Conservation (phyloP, 1,140 invertebrate species). For the Hycleus cichorii region DNA sequence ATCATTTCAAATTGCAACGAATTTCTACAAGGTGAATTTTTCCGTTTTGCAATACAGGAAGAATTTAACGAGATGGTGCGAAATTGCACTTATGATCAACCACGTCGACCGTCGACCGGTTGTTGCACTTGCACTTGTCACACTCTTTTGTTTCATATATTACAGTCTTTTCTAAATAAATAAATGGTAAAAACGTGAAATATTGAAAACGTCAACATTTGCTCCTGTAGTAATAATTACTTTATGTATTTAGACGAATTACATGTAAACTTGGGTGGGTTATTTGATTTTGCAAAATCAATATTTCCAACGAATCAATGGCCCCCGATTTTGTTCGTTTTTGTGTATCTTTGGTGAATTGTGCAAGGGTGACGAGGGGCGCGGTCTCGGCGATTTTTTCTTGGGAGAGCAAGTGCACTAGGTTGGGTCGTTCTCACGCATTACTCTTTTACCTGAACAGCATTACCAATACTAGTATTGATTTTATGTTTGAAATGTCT, state of each 20-base stretch:
- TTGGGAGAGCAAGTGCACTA: background rate
- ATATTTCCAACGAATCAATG: too few relatives aligned
- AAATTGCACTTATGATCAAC: background rate
- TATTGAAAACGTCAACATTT: slow-evolving; percentile 32
- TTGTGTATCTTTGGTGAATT: too few relatives aligned
- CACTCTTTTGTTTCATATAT: slow-evolving; percentile 38
- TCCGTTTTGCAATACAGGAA: too few relatives aligned
- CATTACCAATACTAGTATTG: slow-evolving; percentile 8
- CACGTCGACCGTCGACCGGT: slow-evolving; percentile 30
- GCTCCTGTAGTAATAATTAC: slow-evolving; percentile 37
- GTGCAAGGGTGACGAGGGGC: too few relatives aligned
- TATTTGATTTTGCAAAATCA: slow-evolving; percentile 9
- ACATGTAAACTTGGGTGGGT: slow-evolving; percentile 22
- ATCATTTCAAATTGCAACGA: too few relatives aligned
- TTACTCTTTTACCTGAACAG: slow-evolving; percentile 8
- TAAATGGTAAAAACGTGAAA: slow-evolving; percentile 1
- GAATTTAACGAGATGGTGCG: too few relatives aligned
- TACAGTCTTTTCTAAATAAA: slow-evolving; percentile 31
- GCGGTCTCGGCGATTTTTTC: too few relatives aligned
- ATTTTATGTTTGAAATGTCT: slow-evolving; percentile 7
- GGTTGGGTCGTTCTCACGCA: slow-evolving; percentile 15
- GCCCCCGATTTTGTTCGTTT: too few relatives aligned
- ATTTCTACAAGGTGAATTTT: too few relatives aligned
- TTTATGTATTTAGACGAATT: slow-evolving; percentile 31
- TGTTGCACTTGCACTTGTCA: slow-evolving; percentile 38